Percentiles rank a stretch among this genome's conserved stretches.
Evolutionary conservation across 2,113 vertebrate genomes (phyloP).

Genomic region (Zapus hudsonius): DNA sequence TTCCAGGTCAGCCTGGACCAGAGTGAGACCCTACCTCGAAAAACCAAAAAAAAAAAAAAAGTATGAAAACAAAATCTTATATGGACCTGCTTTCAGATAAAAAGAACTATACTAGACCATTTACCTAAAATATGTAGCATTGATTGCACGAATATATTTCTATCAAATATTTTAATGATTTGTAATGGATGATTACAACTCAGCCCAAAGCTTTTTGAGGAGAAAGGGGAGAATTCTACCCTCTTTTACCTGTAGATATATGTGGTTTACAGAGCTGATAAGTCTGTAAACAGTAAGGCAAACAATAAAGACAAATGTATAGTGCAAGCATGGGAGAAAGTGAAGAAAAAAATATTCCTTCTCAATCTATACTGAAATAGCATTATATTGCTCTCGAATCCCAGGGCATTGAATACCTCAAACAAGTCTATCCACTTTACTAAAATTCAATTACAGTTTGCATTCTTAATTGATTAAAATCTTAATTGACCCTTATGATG

Average conservation of each 20-base stretch:
- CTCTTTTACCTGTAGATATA: background rate
- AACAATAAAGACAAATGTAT: background rate
- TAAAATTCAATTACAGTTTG: background rate
- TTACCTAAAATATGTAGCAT: background rate
- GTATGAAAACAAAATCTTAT: background rate
- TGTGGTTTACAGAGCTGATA: background rate
- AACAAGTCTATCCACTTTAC: background rate
- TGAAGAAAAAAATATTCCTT: background rate
- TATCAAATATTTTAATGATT: background rate
- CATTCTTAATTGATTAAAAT: background rate
- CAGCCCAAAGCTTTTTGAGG: background rate
- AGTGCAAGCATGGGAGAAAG: background rate
- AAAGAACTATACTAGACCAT: background rate
- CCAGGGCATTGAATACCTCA: background rate
- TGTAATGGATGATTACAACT: background rate
- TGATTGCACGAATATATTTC: background rate
- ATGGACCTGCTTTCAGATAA: background rate
- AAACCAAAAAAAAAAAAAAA: no score
- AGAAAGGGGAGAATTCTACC: background rate
- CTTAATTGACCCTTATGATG: background rate
- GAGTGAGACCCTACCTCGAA: no score
- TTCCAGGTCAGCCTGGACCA: no score
- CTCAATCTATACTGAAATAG: background rate
- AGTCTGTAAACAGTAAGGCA: background rate
- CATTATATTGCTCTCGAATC: background rate